A percentile compares a stretch with the other conserved stretches of the same genome.
phyloP scores from a whole-genome alignment of 1,140 invertebrate genomes.

The Acromyrmex charruanus region DNA sequence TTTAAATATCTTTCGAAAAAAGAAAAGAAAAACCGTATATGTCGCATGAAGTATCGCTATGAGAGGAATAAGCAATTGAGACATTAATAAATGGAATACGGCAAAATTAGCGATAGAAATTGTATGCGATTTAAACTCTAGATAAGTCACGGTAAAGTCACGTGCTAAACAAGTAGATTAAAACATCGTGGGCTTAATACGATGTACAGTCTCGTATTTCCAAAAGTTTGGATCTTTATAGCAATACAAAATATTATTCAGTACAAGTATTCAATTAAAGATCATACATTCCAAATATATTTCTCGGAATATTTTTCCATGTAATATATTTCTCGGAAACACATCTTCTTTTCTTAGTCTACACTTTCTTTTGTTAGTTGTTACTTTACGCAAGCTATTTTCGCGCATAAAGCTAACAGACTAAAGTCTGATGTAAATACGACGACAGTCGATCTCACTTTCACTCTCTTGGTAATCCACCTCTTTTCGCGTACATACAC shows the following conservation, averaged over 20 bases:
- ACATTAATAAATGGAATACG: background rate
- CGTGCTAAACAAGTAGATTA: background rate
- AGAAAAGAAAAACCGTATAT: background rate
- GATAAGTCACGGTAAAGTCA: background rate
- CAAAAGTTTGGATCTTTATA: background rate
- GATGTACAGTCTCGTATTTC: background rate
- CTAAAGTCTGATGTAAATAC: slow-evolving; percentile 42
- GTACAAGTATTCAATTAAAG: background rate
- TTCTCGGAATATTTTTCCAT: background rate
- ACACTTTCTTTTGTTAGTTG: slow-evolving; percentile 58
- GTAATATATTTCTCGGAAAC: background rate
- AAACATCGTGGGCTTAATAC: background rate
- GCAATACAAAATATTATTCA: background rate
- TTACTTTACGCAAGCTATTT: slow-evolving; percentile 49
- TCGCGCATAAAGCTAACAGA: slow-evolving; percentile 54
- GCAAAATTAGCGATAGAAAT: background rate
- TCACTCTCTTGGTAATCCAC: slow-evolving; percentile 39
- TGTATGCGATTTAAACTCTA: background rate
- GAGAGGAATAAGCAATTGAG: background rate
- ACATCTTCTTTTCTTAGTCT: background rate
- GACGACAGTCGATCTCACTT: slow-evolving; percentile 28
- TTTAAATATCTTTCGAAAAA: background rate
- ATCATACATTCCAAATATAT: background rate
- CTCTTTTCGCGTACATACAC: slow-evolving; percentile 41
- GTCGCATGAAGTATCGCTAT: background rate